Evolutionary conservation across 2,888 invertebrate species (phyloP).

Genomic region (Esperia sulphurella): DNA sequence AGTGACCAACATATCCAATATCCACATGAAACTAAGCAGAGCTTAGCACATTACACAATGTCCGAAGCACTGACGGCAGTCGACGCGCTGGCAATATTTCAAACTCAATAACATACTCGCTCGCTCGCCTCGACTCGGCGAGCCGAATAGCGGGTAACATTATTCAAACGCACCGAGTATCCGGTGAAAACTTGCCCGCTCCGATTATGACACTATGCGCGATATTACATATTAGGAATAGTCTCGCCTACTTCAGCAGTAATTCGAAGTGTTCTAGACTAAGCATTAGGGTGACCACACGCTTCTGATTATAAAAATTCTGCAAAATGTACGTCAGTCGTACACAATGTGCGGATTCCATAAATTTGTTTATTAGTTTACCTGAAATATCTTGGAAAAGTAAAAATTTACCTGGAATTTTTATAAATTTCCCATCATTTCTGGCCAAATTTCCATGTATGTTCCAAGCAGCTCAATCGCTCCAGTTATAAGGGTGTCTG

Average conservation of each 20-base stretch:
- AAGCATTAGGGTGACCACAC: conserved; percentile 27
- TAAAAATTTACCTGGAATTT: too few species aligned
- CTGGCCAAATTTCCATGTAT: too few species aligned
- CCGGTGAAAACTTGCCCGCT: conserved; percentile 25
- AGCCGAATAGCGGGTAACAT: conserved; percentile 13
- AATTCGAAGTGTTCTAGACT: conserved; percentile 25
- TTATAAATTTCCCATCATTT: too few species aligned
- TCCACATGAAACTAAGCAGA: neutral
- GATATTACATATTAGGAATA: conserved; percentile 30
- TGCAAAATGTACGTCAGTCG: too few species aligned
- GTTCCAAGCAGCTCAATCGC: too few species aligned
- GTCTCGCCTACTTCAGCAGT: conserved; percentile 14
- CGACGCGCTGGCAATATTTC: conserved; percentile 11
- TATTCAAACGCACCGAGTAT: conserved; percentile 34
- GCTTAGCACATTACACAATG: neutral
- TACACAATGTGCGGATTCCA: too few species aligned
- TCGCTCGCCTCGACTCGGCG: neutral
- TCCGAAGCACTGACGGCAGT: neutral
- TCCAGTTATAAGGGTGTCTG: too few species aligned
- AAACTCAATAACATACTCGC: conserved; percentile 2
- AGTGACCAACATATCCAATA: neutral
- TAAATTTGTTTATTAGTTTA: too few species aligned
- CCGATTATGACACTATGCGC: conserved; percentile 29
- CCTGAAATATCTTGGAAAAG: too few species aligned
- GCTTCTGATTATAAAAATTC: conserved; percentile 16